A percentile compares a stretch with the other conserved stretches of the same genome.
Evolutionary conservation across 2,888 invertebrate species (phyloP).

Genomic region (Blastobasis adustella): DNA sequence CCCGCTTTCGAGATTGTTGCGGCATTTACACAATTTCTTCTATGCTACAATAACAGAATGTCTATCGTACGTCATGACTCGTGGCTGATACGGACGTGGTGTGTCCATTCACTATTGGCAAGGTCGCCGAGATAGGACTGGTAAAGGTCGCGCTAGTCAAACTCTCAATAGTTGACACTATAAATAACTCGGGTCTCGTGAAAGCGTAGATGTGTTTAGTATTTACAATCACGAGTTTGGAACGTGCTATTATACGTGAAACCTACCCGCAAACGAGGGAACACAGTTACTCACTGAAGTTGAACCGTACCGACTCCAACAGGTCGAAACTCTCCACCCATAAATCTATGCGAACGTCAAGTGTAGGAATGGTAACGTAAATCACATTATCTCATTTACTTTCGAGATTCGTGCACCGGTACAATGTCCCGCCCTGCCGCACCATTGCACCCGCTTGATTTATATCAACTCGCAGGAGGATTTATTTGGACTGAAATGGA

Average conservation of each 20-base stretch:
- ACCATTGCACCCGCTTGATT: conserved; percentile 28
- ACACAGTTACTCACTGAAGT: too few species aligned
- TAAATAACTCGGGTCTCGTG: conserved; percentile 12
- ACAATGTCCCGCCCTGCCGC: conserved; percentile 12
- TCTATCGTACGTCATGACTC: too few species aligned
- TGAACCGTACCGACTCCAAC: too few species aligned
- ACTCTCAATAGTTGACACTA: conserved; percentile 21
- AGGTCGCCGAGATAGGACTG: conserved; percentile 48
- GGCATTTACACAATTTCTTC: too few species aligned
- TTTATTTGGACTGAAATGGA: conserved; percentile 26
- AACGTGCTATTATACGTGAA: too few species aligned
- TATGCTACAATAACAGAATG: too few species aligned
- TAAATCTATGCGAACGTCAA: conserved; percentile 7
- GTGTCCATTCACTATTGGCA: conserved; percentile 42
- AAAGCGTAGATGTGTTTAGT: too few species aligned
- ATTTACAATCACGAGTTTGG: too few species aligned
- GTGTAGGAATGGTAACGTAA: conserved; percentile 17
- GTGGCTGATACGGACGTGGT: conserved; percentile 30
- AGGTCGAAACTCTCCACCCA: too few species aligned
- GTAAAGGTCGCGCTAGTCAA: conserved; percentile 40
- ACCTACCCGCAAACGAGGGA: too few species aligned
- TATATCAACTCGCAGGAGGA: conserved; percentile 27
- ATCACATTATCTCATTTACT: conserved; percentile 18
- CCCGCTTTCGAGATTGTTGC: too few species aligned
- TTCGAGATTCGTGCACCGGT: conserved; percentile 11